These are phyloP conservation scores for Oryzias celebensis DNA, from an alignment of 2,113 vertebrate species.

Conservation along the genomic window DNA sequence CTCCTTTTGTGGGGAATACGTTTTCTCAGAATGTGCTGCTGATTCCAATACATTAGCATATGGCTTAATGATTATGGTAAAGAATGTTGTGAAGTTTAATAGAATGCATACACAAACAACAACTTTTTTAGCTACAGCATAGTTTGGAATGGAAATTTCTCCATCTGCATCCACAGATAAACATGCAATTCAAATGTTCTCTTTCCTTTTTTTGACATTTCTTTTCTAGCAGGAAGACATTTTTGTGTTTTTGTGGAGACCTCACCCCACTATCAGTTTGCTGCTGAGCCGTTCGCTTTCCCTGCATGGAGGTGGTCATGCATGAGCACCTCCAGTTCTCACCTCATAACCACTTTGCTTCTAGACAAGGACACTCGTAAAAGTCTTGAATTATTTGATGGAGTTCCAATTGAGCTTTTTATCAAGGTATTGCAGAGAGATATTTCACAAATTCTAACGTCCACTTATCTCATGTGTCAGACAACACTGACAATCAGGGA, in stretches of 20 bases:
- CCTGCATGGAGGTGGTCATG: constrained; percentile 25
- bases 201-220: too few relatives aligned
- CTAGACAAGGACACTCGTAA: constrained; percentile 68
- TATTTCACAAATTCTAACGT: constrained; percentile 59
- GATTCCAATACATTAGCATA: too few relatives aligned
- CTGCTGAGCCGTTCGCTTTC: constrained; percentile 46
- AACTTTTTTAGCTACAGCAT: too few relatives aligned
- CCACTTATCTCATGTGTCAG: constrained; percentile 24
- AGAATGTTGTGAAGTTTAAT: too few relatives aligned
- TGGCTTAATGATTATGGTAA: too few relatives aligned
- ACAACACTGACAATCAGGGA: constrained; percentile 38
- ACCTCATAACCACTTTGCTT: constrained; percentile 63
- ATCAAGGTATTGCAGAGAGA: constrained; percentile 61
- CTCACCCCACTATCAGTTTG: constrained; percentile 16
- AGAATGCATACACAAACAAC: too few relatives aligned
- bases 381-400: constrained; percentile 63
- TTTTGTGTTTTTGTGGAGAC: not conserved
- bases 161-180: too few relatives aligned
- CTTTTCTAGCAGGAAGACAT: not conserved
- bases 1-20: too few relatives aligned
- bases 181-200: too few relatives aligned
- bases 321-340: constrained; percentile 50
- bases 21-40: too few relatives aligned
- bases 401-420: constrained; percentile 56
- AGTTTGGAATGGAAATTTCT: too few relatives aligned